Percentiles rank a stretch among this genome's conserved stretches.
Conservation (phyloP, 2,113 vertebrate species). For the Verasper variegatus region DNA sequence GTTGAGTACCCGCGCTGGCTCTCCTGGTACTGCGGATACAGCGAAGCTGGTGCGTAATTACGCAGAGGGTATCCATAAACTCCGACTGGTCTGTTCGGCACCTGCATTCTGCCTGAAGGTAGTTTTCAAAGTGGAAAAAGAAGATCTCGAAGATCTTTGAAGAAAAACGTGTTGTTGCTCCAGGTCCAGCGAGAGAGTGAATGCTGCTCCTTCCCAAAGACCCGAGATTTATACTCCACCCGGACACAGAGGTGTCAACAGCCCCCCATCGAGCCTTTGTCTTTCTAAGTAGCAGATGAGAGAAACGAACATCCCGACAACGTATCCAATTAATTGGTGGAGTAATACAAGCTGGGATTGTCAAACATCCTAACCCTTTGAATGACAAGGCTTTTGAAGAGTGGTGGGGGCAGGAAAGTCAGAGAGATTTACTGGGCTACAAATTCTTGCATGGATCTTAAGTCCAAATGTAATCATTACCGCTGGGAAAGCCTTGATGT, state of each 20-base stretch:
- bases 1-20: constrained; percentile 36
- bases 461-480: constrained; percentile 81
- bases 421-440: constrained; percentile 75
- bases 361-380: constrained; percentile 84
- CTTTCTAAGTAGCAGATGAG: constrained; percentile 84
- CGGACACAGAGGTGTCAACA: constrained; percentile 79
- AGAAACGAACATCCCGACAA: constrained; percentile 82
- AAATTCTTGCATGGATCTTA: constrained; percentile 84
- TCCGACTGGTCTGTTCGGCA: constrained; percentile 59
- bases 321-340: constrained; percentile 87
- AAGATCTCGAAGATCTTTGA: constrained; percentile 9
- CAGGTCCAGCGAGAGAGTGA: constrained; percentile 44
- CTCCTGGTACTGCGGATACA: constrained; percentile 58
- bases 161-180: constrained; percentile 18
- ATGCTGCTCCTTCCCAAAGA: constrained; percentile 35
- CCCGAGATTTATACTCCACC: constrained; percentile 72
- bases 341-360: constrained; percentile 84
- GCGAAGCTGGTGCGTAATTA: constrained; percentile 60
- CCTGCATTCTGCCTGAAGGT: constrained; percentile 70
- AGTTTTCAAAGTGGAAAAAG: not conserved
- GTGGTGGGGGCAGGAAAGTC: constrained; percentile 37
- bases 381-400: constrained; percentile 81
- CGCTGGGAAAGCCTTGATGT: constrained; percentile 84
- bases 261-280: constrained; percentile 76
- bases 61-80: constrained; percentile 71